Evolutionary conservation across 2,797 vertebrate species (phyloP), one percentile per base, ranked within the genome.

Genomic region (Onychomys torridus): DNA sequence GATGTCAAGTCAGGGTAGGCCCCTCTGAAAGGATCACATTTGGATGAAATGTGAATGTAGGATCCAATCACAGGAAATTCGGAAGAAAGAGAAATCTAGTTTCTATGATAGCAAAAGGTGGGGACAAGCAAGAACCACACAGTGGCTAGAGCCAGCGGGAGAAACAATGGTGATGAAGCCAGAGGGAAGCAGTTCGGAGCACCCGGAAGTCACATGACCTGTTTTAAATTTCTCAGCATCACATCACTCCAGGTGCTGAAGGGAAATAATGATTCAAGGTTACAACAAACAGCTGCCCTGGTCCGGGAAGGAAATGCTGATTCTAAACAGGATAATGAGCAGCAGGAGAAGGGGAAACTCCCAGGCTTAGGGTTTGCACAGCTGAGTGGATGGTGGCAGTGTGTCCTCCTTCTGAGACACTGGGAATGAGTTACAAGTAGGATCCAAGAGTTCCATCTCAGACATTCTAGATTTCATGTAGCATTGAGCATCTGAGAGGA

Each of bases 141-240:
- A 49, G 81, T 5, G 25, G 27, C 40, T 29, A 2, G 13, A 86
- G 49, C 34, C 19, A 14, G 1, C n/a, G n/a, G 59, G 10, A 37
- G 37, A 75, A 79, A 34, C 11, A 0, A 10, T 6, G 21, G 23
- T 4, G 27, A 34, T 10, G 17, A 73, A 2, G n/a, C 40, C 59
- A 90, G 71, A 89, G 34, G 59, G 21, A 85, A 40, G 46, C 16
- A 49, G 6, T 10, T 21, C 49, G 76, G 52, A 25, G 43, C n/a
- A 4, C 59, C 78, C 46, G 46, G 43, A 37, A 46, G 17, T 43
- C 90, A 67, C 29, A 3, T n/a, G 27, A 90, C 46, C 90, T 67
- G 32, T 67, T 79, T 71, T 46, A 73, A 89, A 59, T 84, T n/a
- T 95, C 76, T 86, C 57, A 92, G 75, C 76, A 69, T 88, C 52